phyloP scores from a whole-genome alignment of 1,140 invertebrate species.

The Hestina assimilis region DNA sequence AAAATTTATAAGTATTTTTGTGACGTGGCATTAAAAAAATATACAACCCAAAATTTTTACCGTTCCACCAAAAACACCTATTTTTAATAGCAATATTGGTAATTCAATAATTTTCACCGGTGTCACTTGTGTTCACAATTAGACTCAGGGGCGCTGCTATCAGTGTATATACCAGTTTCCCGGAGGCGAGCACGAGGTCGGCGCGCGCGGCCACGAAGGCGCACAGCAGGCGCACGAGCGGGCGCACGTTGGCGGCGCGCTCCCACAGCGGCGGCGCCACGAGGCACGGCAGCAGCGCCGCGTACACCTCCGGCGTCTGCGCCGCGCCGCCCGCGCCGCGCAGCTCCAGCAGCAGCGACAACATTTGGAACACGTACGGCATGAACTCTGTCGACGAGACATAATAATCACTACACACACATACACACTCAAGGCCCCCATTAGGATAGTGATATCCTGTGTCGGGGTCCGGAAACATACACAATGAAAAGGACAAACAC shows the following conservation, averaged over 20 bases:
- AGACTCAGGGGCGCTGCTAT: too few species aligned
- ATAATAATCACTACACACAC: background rate
- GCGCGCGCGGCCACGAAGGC: conserved; percentile 90
- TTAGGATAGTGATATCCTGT: too few species aligned
- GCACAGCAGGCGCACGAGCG: conserved; percentile 92
- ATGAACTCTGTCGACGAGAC: conserved; percentile 99
- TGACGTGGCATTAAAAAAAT: too few species aligned
- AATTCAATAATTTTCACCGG: too few species aligned
- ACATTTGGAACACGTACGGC: conserved; percentile 98
- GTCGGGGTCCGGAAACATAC: too few species aligned
- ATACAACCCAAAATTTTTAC: too few species aligned
- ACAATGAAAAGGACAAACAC: too few species aligned
- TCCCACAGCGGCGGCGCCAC: conserved; percentile 95
- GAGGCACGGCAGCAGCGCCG: conserved; percentile 92
- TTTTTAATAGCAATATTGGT: too few species aligned
- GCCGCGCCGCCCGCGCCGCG: conserved; percentile 83
- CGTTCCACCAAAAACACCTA: too few species aligned
- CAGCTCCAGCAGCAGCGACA: conserved; percentile 94
- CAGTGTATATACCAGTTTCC: conserved; percentile 84
- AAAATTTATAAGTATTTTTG: too few species aligned
- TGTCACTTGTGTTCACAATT: too few species aligned
- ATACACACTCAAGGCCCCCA: too few species aligned
- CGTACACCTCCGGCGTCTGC: conserved; percentile 84
- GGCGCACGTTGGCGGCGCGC: conserved; percentile 93
- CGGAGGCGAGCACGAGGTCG: conserved; percentile 83